These are phyloP conservation scores for Oligia latruncula DNA, from an alignment of 2,888 invertebrate species.

Conservation along the genomic window DNA sequence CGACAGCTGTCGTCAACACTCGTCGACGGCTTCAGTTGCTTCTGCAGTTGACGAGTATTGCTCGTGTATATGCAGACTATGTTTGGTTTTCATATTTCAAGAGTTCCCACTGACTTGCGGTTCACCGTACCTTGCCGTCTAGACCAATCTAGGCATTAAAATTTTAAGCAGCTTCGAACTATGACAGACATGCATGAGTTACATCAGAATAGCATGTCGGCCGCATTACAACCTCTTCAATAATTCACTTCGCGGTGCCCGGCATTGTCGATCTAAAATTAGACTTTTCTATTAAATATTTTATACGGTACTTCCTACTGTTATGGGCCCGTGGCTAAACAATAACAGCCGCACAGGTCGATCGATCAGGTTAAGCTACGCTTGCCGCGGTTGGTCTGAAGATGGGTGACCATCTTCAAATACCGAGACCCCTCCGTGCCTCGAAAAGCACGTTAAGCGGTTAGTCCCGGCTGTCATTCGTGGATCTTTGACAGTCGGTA, in stretches of 20 bases:
- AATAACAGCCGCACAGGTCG: no score
- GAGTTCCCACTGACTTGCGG: neutral
- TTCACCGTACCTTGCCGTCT: neutral
- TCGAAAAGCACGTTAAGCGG: no score
- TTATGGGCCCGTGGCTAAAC: neutral
- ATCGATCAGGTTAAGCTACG: no score
- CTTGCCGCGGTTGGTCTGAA: no score
- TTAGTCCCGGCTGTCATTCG: no score
- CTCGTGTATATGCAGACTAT: no score
- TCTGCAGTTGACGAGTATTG: no score
- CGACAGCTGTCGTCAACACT: no score
- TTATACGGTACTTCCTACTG: neutral
- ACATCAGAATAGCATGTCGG: slow-evolving; percentile 22
- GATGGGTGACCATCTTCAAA: no score
- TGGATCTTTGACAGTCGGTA: no score
- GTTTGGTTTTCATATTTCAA: neutral
- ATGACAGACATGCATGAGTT: slow-evolving; percentile 21
- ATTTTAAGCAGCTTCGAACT: slow-evolving; percentile 15
- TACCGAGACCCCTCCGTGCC: no score
- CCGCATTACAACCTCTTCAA: slow-evolving; percentile 40
- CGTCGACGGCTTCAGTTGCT: no score
- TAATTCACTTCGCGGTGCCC: slow-evolving; percentile 31
- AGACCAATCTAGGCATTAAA: slow-evolving; percentile 19
- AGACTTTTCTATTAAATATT: slow-evolving; percentile 19
- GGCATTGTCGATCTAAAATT: slow-evolving; percentile 27